Conservation (phyloP, 2,113 vertebrate species). For the Phasianus colchicus region DNA sequence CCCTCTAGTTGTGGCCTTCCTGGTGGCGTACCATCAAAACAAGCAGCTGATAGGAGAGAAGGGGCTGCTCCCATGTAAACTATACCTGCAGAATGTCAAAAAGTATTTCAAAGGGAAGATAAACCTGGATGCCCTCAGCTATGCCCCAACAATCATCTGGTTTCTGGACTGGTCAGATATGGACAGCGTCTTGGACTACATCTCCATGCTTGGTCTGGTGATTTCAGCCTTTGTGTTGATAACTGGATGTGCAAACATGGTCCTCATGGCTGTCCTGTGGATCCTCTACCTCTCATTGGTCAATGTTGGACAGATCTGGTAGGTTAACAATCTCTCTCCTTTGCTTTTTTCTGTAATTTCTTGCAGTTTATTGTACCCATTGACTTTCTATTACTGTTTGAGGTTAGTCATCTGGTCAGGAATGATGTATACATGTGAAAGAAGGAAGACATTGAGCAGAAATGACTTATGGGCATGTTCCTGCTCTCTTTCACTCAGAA, state of each 20-base stretch:
- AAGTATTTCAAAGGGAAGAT: conserved; percentile 85
- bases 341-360: not conserved
- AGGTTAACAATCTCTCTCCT: conserved; percentile 34
- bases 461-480: not conserved
- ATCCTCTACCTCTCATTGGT: conserved; percentile 91
- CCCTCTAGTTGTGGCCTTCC: conserved; percentile 89
- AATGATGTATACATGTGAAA: not conserved
- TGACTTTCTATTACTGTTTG: fast-evolving
- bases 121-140: conserved; percentile 79
- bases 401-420: not conserved
- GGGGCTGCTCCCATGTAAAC: conserved; percentile 87
- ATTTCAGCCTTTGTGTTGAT: conserved; percentile 84
- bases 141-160: conserved; percentile 89
- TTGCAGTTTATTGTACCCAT: fast-evolving
- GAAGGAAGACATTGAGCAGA: not conserved
- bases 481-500: not conserved
- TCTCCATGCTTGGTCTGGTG: conserved; percentile 84
- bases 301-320: conserved; percentile 95
- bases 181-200: conserved; percentile 85
- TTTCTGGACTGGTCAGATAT: conserved; percentile 90
- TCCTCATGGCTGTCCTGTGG: conserved; percentile 91
- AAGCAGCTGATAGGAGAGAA: conserved; percentile 91
- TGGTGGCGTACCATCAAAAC: conserved; percentile 91
- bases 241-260: conserved; percentile 90
- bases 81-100: conserved; percentile 85